Conservation (phyloP, 2,797 vertebrate genomes). For the Parauchenoglanis punctatus region DNA sequence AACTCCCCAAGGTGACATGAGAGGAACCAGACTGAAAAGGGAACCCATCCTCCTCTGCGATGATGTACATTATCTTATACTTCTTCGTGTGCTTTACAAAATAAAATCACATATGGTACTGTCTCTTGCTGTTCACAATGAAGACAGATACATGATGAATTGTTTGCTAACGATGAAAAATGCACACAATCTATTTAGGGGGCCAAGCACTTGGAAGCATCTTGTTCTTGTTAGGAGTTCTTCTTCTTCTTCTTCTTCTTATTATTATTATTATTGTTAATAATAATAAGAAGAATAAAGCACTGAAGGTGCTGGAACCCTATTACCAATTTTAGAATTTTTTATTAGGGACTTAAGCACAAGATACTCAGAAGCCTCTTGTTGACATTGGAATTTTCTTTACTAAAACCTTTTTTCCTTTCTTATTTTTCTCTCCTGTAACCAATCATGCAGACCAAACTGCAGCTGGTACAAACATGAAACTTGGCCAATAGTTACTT, state of each 20-base stretch:
- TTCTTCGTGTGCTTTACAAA: not conserved
- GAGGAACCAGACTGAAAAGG: not conserved
- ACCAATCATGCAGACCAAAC: not conserved
- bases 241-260: not conserved
- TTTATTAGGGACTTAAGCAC: not conserved
- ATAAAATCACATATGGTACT: not conserved
- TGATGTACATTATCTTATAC: not conserved
- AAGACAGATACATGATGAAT: not conserved
- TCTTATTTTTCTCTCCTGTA: not conserved
- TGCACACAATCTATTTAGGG: not conserved
- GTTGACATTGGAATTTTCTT: not conserved
- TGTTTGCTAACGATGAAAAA: not conserved
- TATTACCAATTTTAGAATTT: not conserved
- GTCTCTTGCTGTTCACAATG: not conserved
- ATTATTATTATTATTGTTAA: not conserved
- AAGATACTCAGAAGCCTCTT: not conserved
- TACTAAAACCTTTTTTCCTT: not conserved
- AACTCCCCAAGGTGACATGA: not conserved
- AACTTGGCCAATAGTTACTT: not conserved
- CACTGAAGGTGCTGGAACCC: not conserved
- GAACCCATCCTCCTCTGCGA: not conserved
- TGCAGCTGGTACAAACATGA: not conserved
- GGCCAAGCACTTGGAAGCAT: not conserved
- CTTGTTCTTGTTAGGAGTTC: not conserved
- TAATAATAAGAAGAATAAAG: not conserved